Evolutionary conservation across 2,888 invertebrate species (phyloP), one percentile per base, ranked within the genome.

Genomic region (Thecophora atra): DNA sequence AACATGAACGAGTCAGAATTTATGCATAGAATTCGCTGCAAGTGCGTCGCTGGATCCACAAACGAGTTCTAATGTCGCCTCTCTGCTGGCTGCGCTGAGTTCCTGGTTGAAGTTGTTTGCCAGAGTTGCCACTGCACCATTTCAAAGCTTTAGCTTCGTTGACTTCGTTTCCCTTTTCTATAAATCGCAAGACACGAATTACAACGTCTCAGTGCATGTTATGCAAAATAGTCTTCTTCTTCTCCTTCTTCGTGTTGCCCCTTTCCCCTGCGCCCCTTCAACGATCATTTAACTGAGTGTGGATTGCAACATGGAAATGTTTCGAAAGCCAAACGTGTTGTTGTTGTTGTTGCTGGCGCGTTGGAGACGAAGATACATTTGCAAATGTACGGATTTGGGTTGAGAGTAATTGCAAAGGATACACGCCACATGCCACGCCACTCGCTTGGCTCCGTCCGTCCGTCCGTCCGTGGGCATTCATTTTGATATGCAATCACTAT

Each of bases 331-430:
- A 37, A 37, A 11, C 37, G 37, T 37, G 37, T 42, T 47, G 44
- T 47, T 44, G 28, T n/a, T 44, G 56, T 44, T 30, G 44, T 54
- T 37, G 56, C 63, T 58, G 65, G 42, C 47, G 24, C 17, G 54
- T 69, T 21, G 42, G 69, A 62, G 58, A 70, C 66, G 76, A 78
- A 81, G 81, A 81, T 81, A 81, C 80, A 82, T 78, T 81, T 78
- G 78, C 75, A 78, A 79, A 81, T 82, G 82, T 79, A 80, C 82
- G 82, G 80, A 83, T 81, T 80, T 82, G 79, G 80, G 79, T 82
- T 80, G 67, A 66, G 56, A 83, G 83, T 82, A 82, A 82, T 82
- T 82, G 82, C 82, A 79, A 80, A 79, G 82, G 82, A 83, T 81
- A 80, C 79, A 75, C 72, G 73, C 67, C 70, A 47, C 62, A 70